A percentile compares a stretch with the other conserved stretches of the same genome.
Evolutionary conservation across 2,113 vertebrate species (phyloP).

Genomic region (Menura novaehollandiae): DNA sequence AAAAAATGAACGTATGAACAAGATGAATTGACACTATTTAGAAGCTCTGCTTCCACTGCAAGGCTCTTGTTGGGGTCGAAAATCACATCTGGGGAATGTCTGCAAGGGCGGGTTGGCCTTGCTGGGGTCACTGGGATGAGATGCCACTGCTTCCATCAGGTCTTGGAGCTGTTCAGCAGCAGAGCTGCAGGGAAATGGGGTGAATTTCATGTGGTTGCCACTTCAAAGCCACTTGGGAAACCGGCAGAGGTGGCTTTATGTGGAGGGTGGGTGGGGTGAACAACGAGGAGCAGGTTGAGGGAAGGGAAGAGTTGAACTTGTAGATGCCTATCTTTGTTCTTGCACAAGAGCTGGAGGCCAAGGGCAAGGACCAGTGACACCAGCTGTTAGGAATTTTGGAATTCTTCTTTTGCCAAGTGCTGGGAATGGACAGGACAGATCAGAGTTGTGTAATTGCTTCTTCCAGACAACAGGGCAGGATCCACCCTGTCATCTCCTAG

Average conservation of each 20-base stretch:
- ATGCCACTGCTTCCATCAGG: background rate
- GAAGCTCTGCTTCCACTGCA: background rate
- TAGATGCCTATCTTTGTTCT: background rate
- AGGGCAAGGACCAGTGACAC: background rate
- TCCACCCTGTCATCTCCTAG: background rate
- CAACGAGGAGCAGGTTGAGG: background rate
- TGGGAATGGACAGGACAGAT: background rate
- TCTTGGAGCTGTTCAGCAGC: background rate
- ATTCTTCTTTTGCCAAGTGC: background rate
- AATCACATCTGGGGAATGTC: background rate
- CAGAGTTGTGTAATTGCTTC: background rate
- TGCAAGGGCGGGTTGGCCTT: background rate
- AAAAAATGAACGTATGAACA: background rate
- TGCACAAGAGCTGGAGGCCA: background rate
- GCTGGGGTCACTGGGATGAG: background rate
- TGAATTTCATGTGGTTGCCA: fast-evolving
- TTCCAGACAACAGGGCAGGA: background rate
- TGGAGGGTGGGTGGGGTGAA: background rate
- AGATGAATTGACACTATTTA: background rate
- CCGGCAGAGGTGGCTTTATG: background rate
- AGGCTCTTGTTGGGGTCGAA: background rate
- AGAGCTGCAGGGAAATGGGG: background rate
- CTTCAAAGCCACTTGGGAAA: background rate
- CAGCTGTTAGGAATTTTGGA: background rate
- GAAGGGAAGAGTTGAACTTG: background rate